These are phyloP conservation scores for Lampris incognitus DNA, from an alignment of 2,113 vertebrate species.

Conservation along the genomic window DNA sequence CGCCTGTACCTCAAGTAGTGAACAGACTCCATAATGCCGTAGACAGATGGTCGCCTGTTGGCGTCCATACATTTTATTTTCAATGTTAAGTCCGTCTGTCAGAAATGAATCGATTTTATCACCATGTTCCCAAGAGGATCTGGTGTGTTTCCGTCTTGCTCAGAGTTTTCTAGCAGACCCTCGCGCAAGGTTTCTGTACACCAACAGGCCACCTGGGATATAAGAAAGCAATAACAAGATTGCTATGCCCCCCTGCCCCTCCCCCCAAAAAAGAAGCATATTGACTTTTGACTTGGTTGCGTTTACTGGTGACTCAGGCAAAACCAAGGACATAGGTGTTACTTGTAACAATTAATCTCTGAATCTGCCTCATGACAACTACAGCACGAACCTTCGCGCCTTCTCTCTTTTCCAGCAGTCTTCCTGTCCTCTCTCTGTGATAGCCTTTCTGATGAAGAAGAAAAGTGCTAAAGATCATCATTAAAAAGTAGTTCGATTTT, in stretches of 20 bases:
- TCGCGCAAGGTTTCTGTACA: slow-evolving; percentile 42
- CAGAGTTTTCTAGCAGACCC: slow-evolving; percentile 45
- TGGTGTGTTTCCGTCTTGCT: slow-evolving; percentile 61
- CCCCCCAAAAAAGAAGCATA: not conserved
- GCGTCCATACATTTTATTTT: slow-evolving; percentile 41
- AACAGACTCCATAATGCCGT: slow-evolving; percentile 50
- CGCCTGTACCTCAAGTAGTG: slow-evolving; percentile 3
- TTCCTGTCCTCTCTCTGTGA: not conserved
- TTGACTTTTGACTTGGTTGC: not conserved
- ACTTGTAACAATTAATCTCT: not conserved
- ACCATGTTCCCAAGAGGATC: slow-evolving; percentile 51
- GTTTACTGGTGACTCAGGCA: not conserved
- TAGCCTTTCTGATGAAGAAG: not conserved
- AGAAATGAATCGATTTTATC: slow-evolving; percentile 13
- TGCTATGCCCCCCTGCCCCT: too few relatives aligned
- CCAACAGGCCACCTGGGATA: slow-evolving; percentile 28
- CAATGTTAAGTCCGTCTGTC: slow-evolving; percentile 11
- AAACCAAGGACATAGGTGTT: not conserved
- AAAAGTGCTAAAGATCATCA: not conserved
- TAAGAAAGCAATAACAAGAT: slow-evolving; percentile 4
- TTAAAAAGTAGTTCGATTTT: not conserved
- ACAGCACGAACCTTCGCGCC: not conserved
- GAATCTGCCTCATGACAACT: not conserved
- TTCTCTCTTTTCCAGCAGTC: not conserved
- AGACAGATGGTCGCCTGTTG: slow-evolving; percentile 55